Evolutionary conservation across 2,797 vertebrate genomes (phyloP), one percentile per base, ranked within the genome.

Genomic region (Xenentodon cancila): DNA sequence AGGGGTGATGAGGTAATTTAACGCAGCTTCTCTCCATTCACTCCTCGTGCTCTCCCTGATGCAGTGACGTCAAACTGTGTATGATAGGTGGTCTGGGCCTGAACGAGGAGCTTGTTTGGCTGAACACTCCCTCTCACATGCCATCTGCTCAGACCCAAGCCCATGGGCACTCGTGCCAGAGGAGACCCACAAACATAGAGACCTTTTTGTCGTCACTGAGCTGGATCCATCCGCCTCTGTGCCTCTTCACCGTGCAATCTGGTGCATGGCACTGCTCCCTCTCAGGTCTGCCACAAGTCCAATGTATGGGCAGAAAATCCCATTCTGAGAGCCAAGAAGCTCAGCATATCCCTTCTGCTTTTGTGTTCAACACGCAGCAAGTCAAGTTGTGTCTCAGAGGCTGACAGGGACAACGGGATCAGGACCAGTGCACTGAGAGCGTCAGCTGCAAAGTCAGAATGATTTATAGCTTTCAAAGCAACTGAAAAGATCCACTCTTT

Each of bases 211-310:
- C 81, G 79, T 86, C 87, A 83, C 75, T 64, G 82, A 88, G 75
- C 82, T n/a, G 54, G 71, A 79, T 82, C 82, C 78, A 79, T 84
- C 60, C 20, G 64, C 71, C 77, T 61, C 88, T 83, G 70, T 57
- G 86, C 85, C 83, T 79, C 82, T 84, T 80, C 73, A 80, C 72
- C 86, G 92, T 92, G 89, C 86, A 89, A 77, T 90, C 87, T 92
- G 87, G 91, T 91, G 93, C 91, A 91, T 91, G 93, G 93, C 89
- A 94, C 93, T 68, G 79, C 87, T 89, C 84, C 64, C 84, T 81
- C 67, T 68, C 80, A 84, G 81, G 79, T 75, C 68, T 68, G 68
- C 66, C 65, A 76, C 55, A 64, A n/a, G 70, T 64, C 50, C 51
- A 46, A 52, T 77, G 68, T 71, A 73, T 58, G 53, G 51, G 46